Evolutionary conservation across 1,140 invertebrate genomes (phyloP), one percentile per base, ranked within the genome.

Genomic region (Hyles vespertilio): DNA sequence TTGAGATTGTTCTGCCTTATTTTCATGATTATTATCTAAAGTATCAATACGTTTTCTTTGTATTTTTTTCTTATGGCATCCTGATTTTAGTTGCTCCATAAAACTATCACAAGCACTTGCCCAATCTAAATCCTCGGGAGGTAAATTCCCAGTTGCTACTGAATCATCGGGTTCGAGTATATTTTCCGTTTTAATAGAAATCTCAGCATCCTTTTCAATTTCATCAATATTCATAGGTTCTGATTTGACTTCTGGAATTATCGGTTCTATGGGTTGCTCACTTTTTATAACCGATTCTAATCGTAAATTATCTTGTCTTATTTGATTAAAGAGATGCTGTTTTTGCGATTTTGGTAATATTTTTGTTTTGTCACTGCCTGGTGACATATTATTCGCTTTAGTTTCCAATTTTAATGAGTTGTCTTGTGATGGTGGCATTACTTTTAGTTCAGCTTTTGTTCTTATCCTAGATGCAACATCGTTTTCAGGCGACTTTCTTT

Each of bases 371-470:
- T 79, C 76, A 59, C 59, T 62, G 59, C 78, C 71, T 54, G 58
- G 55, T 57, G 45, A 32, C 6, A 44, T 8, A 44, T 36, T 45
- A 56, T 65, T 57, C 50, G 60, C 59, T 57, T 65, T 75, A 46
- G 46, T 62, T 12, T 84, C 74, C n/a, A 63, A 32, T 70, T 81
- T 82, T 5, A 67, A 32, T 34, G 66, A 59, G 48, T 50, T 72
- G 49, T 87, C 84, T 65, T 87, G 76, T 33, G 80, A 77, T n/a
- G 83, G 78, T 48, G 82, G 85, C 82, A 89, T 84, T 50, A 85
- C 94, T 85, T 96, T 96, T 12, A 95, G 81, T 86, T 96, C 95
- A 3, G 93, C 95, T 87, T 96, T 96, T 3, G 95, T 96, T 52
- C 94, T 89, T 65, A 96, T 95, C 69, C 95, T 91, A 8, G 94